Evolutionary conservation across 1,140 invertebrate species (phyloP), one percentile per base, ranked within the genome.

Genomic region (Argopecten irradians): DNA sequence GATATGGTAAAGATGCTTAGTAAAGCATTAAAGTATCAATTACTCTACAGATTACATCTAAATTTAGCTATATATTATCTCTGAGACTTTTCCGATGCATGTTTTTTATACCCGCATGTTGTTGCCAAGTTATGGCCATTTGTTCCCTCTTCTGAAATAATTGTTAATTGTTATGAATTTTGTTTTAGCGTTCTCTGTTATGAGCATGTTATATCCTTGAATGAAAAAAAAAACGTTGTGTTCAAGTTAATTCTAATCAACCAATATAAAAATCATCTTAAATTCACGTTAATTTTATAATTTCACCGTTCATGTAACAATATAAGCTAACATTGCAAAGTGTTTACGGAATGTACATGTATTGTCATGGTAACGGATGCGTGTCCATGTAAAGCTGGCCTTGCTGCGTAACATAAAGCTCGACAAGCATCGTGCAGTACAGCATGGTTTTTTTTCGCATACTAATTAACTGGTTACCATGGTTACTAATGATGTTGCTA

Each of bases 301-400:
- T 71, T 71, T 71, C 55, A 71, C 16, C 14, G 7, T 71, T 71
- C 55, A 71, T 71, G n/a, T 28, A 71, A 71, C 55, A n/a, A n/a
- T 71, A 28, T 71, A 5, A 46, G 1, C 9, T 46, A 46, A 11
- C 43, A 71, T 71, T 39, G 28, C n/a, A 28, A n/a, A 11, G 16
- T 3, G 22, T 28, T 71, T 19, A 46, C 16, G n/a, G 16, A 71
- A n/a, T 71, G 55, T 71, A 5, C 13, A n/a, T 71, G 55, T 71
- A 5, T 28, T 71, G 55, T 71, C n/a, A 71, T 71, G 55, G 55
- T 71, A 71, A 71, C 11, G 55, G 55, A 71, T 28, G 55, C 28
- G 55, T 71, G 55, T n/a, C 28, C 22, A 71, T 71, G 55, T 71
- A 71, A 71, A n/a, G 55, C 55, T 71, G 55, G 55, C 55, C 55